Conservation (phyloP, 92 coral and sea anemone genomes). For the Blastomussa wellsi region DNA sequence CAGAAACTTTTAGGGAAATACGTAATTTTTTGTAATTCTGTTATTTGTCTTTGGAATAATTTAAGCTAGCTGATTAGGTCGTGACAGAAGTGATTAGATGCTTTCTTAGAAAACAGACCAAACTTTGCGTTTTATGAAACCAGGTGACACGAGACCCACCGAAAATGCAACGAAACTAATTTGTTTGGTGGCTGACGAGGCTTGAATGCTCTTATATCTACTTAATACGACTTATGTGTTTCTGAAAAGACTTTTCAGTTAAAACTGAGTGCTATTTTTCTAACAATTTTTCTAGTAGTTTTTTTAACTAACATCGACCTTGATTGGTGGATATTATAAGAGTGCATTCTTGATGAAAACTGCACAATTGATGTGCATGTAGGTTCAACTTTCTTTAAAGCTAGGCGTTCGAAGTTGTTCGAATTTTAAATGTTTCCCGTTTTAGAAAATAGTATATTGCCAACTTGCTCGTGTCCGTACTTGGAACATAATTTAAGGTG, state of each 20-base stretch:
- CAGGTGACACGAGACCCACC: too few species aligned
- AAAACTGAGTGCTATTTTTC: not conserved
- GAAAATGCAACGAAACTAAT: not conserved
- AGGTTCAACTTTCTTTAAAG: not conserved
- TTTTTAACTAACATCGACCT: not conserved
- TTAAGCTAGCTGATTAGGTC: not conserved
- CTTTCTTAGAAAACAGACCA: not conserved
- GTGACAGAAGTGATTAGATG: not conserved
- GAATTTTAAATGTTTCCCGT: not conserved
- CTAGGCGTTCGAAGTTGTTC: not conserved
- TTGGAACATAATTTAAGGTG: constrained; percentile 8
- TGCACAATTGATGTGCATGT: too few species aligned
- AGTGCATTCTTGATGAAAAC: not conserved
- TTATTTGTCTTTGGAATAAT: not conserved
- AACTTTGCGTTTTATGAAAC: not conserved
- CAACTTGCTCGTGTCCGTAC: not conserved
- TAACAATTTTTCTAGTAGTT: not conserved
- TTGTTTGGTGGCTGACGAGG: not conserved
- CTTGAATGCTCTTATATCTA: not conserved
- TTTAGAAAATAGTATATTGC: constrained; percentile 8
- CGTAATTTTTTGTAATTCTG: not conserved
- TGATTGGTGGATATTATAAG: not conserved
- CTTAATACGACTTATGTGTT: not conserved
- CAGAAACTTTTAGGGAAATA: not conserved
- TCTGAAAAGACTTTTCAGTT: not conserved